Conservation (phyloP, 2,888 invertebrate genomes). For the Podabrus alpinus region DNA sequence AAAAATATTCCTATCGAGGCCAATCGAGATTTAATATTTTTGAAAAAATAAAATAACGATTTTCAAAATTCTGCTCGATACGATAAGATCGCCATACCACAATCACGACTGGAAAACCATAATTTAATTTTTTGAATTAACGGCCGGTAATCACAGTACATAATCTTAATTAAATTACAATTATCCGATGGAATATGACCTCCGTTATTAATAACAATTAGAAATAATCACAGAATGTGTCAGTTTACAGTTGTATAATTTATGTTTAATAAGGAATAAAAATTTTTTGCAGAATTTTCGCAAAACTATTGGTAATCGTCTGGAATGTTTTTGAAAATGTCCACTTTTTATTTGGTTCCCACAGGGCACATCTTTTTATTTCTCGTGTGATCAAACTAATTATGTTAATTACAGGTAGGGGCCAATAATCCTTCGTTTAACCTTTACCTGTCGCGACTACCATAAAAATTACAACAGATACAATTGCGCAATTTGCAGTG, state of each 20-base stretch:
- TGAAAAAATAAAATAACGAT: too few relatives aligned
- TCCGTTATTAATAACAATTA: neutral
- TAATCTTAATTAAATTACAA: neutral
- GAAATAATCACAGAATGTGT: neutral
- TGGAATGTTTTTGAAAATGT: neutral
- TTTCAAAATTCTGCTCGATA: too few relatives aligned
- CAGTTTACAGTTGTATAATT: neutral
- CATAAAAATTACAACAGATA: neutral
- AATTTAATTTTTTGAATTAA: neutral
- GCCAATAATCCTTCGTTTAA: neutral
- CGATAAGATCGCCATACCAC: too few relatives aligned
- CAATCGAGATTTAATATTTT: too few relatives aligned
- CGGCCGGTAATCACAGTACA: too few relatives aligned
- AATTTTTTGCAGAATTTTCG: neutral
- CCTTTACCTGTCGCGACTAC: neutral
- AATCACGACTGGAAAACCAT: too few relatives aligned
- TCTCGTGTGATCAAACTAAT: constrained; percentile 2
- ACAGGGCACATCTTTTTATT: neutral
- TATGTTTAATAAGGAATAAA: neutral
- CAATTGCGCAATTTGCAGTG: neutral
- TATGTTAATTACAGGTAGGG: neutral
- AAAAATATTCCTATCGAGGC: too few relatives aligned
- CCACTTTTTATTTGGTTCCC: neutral
- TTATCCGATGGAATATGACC: neutral
- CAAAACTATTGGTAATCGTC: neutral